Conservation (phyloP, 2,888 invertebrate species). For the Callinectes sapidus region DNA sequence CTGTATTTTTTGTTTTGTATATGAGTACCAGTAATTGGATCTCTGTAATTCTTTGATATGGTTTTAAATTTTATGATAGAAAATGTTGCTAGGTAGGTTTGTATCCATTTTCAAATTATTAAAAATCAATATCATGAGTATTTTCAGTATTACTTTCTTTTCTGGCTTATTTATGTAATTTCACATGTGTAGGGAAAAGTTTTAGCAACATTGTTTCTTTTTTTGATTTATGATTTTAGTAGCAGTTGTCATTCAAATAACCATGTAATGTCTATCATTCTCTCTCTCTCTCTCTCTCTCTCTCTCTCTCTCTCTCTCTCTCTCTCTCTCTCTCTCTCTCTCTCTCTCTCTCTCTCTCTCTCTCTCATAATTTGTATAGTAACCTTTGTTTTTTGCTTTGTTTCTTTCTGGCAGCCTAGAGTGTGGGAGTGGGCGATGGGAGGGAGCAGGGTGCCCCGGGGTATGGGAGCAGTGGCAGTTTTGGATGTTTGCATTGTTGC, state of each 20-base stretch:
- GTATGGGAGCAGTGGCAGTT: conserved; percentile 43
- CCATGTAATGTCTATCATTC: not conserved
- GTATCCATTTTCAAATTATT: too few species aligned
- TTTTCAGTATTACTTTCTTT: too few species aligned
- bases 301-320: conserved; percentile 28
- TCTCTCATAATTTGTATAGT: conserved; percentile 3
- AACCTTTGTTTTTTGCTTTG: not conserved
- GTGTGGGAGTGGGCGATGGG: conserved; percentile 44
- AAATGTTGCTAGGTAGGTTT: too few species aligned
- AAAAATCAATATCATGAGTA: too few species aligned
- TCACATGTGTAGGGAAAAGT: too few species aligned
- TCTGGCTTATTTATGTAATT: too few species aligned
- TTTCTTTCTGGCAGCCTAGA: conserved; percentile 30
- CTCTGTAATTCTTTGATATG: too few species aligned
- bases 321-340: not conserved
- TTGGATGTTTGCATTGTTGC: conserved; percentile 37
- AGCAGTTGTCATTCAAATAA: too few species aligned
- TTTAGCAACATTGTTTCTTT: too few species aligned
- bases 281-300: not conserved
- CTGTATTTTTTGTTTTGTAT: not conserved
- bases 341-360: not conserved
- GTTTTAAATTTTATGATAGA: too few species aligned
- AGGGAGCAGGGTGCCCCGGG: not conserved
- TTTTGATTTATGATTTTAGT: too few species aligned
- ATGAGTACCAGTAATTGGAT: not conserved